Evolutionary conservation across 2,113 vertebrate genomes (phyloP).

Genomic region (Synchiropus splendidus): DNA sequence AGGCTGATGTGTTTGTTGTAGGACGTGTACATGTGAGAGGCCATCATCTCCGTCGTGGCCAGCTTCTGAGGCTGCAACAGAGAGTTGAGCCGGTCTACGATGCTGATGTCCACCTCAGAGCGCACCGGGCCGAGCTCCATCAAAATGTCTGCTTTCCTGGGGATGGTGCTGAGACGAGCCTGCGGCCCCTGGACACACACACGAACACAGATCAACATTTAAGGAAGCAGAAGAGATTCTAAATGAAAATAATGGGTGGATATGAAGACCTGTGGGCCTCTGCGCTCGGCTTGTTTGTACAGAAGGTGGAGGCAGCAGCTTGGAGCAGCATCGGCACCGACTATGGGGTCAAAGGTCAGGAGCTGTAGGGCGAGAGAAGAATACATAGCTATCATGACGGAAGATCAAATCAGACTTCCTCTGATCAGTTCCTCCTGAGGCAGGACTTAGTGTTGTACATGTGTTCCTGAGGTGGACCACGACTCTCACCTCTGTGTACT

Average conservation of each 20-base stretch:
- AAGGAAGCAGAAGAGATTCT: not conserved
- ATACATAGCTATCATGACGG: conserved; percentile 12
- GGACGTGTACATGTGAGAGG: conserved; percentile 93
- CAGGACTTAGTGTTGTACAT: conserved; percentile 7
- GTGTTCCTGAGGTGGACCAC: too few relatives aligned
- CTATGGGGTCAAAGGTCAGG: conserved; percentile 75
- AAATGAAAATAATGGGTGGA: not conserved
- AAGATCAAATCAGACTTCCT: not conserved
- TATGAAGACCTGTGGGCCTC: conserved; percentile 80
- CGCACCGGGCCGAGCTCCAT: conserved; percentile 77
- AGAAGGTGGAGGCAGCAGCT: conserved; percentile 83
- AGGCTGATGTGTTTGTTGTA: conserved; percentile 91
- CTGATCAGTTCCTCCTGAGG: conserved; percentile 3
- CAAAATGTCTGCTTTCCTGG: conserved; percentile 87
- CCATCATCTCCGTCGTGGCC: conserved; percentile 87
- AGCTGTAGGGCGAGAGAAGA: conserved; percentile 68
- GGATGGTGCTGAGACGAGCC: conserved; percentile 84
- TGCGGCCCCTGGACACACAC: conserved; percentile 74
- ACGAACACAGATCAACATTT: not conserved
- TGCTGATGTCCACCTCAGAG: conserved; percentile 92
- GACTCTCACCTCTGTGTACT: conserved; percentile 84
- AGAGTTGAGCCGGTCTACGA: conserved; percentile 94
- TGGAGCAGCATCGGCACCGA: conserved; percentile 49
- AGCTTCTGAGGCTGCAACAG: conserved; percentile 91
- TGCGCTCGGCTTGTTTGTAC: conserved; percentile 85